Conservation (phyloP, 1,140 invertebrate genomes). For the Phymastichus coffea region DNA sequence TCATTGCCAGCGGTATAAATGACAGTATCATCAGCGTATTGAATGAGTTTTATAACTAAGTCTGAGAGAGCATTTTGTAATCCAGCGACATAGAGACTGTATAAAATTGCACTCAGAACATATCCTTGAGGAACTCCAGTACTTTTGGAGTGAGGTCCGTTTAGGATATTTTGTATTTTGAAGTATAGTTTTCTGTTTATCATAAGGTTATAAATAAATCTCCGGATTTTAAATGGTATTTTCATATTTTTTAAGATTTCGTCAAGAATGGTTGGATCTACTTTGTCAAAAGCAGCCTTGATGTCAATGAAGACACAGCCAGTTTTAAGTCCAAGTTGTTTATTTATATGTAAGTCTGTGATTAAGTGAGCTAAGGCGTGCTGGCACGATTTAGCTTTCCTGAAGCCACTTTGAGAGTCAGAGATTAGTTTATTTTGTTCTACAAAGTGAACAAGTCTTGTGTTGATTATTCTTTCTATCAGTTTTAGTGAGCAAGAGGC, state of each 20-base stretch:
- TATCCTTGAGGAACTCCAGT: constrained; percentile 25
- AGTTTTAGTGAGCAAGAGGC: constrained; percentile 13
- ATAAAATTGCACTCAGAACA: constrained; percentile 27
- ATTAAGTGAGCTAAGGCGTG: background rate
- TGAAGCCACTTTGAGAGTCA: constrained; percentile 21
- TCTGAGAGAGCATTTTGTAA: background rate
- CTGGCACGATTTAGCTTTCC: constrained; percentile 17
- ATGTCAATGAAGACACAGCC: constrained; percentile 19
- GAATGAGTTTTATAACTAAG: background rate
- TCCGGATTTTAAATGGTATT: constrained; percentile 6
- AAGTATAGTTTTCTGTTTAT: background rate
- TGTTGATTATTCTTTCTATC: constrained; percentile 9
- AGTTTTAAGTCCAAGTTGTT: background rate
- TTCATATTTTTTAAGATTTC: background rate
- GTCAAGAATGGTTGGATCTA: background rate
- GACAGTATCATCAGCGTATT: constrained; percentile 27
- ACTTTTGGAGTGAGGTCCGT: background rate
- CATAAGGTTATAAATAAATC: constrained; percentile 3
- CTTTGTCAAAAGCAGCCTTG: constrained; percentile 24
- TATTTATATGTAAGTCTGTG: background rate
- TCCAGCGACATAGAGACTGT: constrained; percentile 18
- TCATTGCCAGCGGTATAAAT: too few species aligned
- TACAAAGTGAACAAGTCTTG: background rate
- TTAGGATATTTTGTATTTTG: background rate
- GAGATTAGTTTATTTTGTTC: constrained; percentile 6